Base-by-base conservation (phyloP, 2,797 vertebrate genomes). In the Bovichtus diacanthus region DNA sequence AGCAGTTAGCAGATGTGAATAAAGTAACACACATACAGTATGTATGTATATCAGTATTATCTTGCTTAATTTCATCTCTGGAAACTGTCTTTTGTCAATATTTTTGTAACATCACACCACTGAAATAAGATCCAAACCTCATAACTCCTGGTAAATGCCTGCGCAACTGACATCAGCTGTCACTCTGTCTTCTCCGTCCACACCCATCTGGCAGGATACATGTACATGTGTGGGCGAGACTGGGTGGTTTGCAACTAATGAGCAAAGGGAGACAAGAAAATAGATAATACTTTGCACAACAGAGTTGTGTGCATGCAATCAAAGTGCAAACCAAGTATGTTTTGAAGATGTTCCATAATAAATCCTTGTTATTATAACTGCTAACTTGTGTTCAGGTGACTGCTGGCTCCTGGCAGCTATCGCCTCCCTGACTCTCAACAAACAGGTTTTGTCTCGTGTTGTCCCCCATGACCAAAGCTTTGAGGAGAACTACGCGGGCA, bases 351-450 rank as follows among this genome's bases (percentile, higher is more conserved):
- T n/a, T 47, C 80, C 55, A 31, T 4, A 19, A 44, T 11, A 39
- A 36, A 39, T 34, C 6, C 31, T 8, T 31, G 2, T 34, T 6
- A 34, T 21, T 36, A 18, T 36, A n/a, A 74, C 12, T 43, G 6
- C 41, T 8, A 11, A 2, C 9, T 55, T 85, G 61, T 78, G 46
- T 56, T 46, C 71, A 95, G 95, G 95, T 81, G 95, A 96, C 85
- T 95, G 94, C 80, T 95, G 95, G 95, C 93, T 96, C 41, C 70
- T 96, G 71, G 94, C 95, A 11, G 95, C 95, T 27, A 95, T 96
- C 5, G 94, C 94, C 1, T 96, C 94, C 8, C 50, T 95, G 78
- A 96, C 95, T 8, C 93, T 96, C 25, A 95, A 93, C 81, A 90
- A 95, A 74, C 85, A 93, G 36, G 85, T 96, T 46, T 49, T 95